Conservation (phyloP, 2,113 vertebrate genomes). For the Lepus americanus region DNA sequence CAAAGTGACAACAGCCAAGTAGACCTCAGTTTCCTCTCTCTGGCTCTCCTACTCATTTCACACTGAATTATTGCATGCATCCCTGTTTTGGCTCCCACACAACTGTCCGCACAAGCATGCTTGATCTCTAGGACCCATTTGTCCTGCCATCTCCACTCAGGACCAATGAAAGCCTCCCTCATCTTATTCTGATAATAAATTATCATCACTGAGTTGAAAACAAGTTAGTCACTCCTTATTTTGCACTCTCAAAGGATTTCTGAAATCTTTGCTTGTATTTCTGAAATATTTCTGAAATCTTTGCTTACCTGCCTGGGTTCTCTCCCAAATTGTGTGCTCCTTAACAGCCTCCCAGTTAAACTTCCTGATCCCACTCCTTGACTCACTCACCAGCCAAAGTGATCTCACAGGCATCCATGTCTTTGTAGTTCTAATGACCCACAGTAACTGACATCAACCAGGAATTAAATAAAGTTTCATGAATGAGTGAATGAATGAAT, state of each 20-base stretch:
- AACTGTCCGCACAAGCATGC: background rate
- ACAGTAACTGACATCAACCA: background rate
- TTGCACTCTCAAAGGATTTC: background rate
- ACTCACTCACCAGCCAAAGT: background rate
- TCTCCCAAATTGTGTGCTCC: background rate
- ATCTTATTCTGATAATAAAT: conserved; percentile 17
- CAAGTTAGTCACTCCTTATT: background rate
- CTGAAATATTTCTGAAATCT: conserved; percentile 45
- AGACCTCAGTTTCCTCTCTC: background rate
- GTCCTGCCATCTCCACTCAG: background rate
- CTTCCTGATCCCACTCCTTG: background rate
- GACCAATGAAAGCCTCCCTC: conserved; percentile 6
- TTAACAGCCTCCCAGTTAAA: background rate
- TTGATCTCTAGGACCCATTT: background rate
- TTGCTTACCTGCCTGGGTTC: background rate
- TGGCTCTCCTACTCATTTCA: background rate
- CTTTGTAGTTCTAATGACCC: background rate
- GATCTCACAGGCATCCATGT: background rate
- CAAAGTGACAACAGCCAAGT: background rate
- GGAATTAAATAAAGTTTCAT: background rate
- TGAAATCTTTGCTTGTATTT: conserved; percentile 32
- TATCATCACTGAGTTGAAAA: background rate
- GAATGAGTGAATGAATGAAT: background rate
- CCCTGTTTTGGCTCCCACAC: background rate
- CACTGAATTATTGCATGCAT: background rate